phyloP scores from a whole-genome alignment of 2,888 invertebrate species.

The Callinectes sapidus region DNA sequence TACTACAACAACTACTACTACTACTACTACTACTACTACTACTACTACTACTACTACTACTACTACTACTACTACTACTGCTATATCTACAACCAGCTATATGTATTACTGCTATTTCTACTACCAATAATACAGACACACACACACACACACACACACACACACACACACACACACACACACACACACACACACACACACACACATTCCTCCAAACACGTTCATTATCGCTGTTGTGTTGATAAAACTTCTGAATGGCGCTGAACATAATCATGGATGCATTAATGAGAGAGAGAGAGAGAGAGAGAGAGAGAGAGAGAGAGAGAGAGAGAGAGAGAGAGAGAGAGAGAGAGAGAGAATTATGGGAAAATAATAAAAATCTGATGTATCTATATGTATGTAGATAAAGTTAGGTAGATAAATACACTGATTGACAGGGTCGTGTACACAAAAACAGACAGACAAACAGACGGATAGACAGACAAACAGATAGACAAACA shows the following conservation, averaged over 20 bases:
- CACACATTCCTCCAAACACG: neutral
- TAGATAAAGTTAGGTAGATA: neutral
- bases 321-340: slow-evolving; percentile 25
- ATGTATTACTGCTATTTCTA: too few species aligned
- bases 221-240: neutral
- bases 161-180: neutral
- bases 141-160: slow-evolving; percentile 11
- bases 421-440: neutral
- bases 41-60: slow-evolving; percentile 39
- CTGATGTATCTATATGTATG: neutral
- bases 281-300: neutral
- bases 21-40: neutral
- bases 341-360: slow-evolving; percentile 23
- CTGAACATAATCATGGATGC: neutral
- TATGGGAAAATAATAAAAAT: neutral
- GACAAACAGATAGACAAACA: neutral
- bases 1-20: too few species aligned
- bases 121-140: slow-evolving; percentile 20
- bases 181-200: neutral
- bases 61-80: slow-evolving; percentile 40
- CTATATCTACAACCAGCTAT: slow-evolving; percentile 35
- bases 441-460: neutral
- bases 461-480: neutral
- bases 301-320: slow-evolving; percentile 25
- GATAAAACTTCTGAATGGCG: neutral